Base-by-base conservation (phyloP, 2,797 vertebrate genomes). In the Halcyon chelicuti region DNA sequence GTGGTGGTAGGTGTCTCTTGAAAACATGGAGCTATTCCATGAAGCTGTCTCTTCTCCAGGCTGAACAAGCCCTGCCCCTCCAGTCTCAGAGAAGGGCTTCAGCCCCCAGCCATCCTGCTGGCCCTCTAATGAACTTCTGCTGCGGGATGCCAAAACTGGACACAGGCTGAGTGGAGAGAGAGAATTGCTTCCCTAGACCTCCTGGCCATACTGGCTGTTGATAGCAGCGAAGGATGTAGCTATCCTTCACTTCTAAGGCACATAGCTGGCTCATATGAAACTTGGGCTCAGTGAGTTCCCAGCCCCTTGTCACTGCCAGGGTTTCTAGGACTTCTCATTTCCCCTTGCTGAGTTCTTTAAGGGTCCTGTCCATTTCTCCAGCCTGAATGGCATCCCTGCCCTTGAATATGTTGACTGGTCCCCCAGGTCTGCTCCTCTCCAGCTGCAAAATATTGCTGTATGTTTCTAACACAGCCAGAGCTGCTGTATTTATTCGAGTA, bases 261-360 rank as follows among this genome's bases (percentile, higher is more conserved):
- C 3, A 0, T 5, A 26, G 4, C 2, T 84, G 52, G 12, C 47
- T 86, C 5, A 0, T 25, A 3, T 12, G 65, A 29, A 49, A 12
- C 9, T 25, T 71, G 4, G 12, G 42, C 4, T 16, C 12, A 20
- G 11, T 44, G 49, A 42, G 5, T 31, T 80, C 37, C n/a, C 47
- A 60, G 39, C 14, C 7, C 47, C 15, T 54, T 54, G 31, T 68
- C 39, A 6, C 5, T 58, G 47, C 7, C 25, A 61, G 57, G 20
- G 3, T 0, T n/a, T 61, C 25, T 23, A 86, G 61, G 33, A 71
- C 37, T 90, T 42, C 20, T 8, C 1, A 4, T 61, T 85, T 77
- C 72, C 92, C n/a, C 57, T 92, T 75, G 52, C 33, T 54, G 80
- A 37, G 12, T 58, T 72, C 61, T 3, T 2, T 10, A 18, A 35